Evolutionary conservation across 2,888 invertebrate genomes (phyloP), one percentile per base, ranked within the genome.

Genomic region (Epistrophe grossulariae): DNA sequence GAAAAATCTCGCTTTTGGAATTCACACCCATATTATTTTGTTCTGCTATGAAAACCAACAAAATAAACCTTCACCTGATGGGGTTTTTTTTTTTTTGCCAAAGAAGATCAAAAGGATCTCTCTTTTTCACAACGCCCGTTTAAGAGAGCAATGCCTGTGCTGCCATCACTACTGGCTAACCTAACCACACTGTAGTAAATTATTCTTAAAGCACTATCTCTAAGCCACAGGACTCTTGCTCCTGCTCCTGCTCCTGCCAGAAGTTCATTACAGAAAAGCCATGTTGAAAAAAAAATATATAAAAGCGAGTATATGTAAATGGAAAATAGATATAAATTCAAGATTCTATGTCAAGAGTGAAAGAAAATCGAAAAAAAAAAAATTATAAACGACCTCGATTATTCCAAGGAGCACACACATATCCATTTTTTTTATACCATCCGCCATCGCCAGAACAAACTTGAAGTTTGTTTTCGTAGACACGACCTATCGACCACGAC

Each of bases 191-290:
- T 81, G 28, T 50, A 78, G 70, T 85, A 82, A 82, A 85, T 85
- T 85, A 82, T 85, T 74, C 71, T 82, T 82, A 74, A 79, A 85
- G 81, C 82, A 82, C 81, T 85, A 81, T 82, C 81, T 78, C 55
- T 35, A 62, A 45, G 43, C 85, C 82, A 74, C 73, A 85, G 78
- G 70, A 79, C 82, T 28, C 19, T 57, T 13, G 78, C 73, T 74
- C 8, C 24, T 71, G 70, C 31, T 31, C 35, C 11, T 74, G 82
- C 81, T 78, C 13, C 24, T 74, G 74, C 62, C 81, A 85, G 59
- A 72, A 74, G 70, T 78, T 78, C 78, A 82, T 85, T 79, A 73
- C 70, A 64, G 19, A 73, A 24, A 55, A 31, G 43, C 17, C 40
- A 60, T 57, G 24, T 10, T 31, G 66, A 28, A 24, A 43, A 24